Conservation (phyloP, 2,888 invertebrate genomes). For the Mamestra brassicae region DNA sequence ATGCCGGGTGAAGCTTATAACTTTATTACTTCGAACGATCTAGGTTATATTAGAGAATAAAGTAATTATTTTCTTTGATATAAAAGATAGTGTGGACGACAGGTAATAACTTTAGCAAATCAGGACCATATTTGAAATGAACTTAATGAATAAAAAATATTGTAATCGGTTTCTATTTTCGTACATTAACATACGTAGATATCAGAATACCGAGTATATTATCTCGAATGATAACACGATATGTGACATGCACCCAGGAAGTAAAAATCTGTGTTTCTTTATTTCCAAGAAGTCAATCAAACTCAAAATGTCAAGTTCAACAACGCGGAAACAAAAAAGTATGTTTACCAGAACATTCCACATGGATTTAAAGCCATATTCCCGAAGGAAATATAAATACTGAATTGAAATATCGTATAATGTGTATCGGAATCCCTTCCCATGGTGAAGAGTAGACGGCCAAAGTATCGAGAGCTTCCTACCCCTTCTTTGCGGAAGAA, state of each 20-base stretch:
- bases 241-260: background rate
- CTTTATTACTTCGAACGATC: constrained; percentile 1
- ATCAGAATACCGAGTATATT: too few relatives aligned
- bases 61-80: background rate
- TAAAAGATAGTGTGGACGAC: too few relatives aligned
- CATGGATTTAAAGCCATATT: constrained; percentile 75
- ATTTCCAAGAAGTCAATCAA: background rate
- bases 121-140: too few relatives aligned
- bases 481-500: constrained; percentile 39
- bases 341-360: constrained; percentile 68
- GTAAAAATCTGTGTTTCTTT: background rate
- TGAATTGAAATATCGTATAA: constrained; percentile 88
- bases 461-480: constrained; percentile 69
- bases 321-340: constrained; percentile 63
- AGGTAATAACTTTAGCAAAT: too few relatives aligned
- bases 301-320: background rate
- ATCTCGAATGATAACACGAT: background rate
- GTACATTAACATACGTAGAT: too few relatives aligned
- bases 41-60: constrained; percentile 9
- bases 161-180: too few relatives aligned
- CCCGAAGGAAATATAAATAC: constrained; percentile 87
- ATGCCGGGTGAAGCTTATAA: background rate
- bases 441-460: constrained; percentile 76
- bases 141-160: too few relatives aligned
- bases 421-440: constrained; percentile 85